phyloP scores from a whole-genome alignment of 2,888 invertebrate species.

The Trissolcus japonicus region DNA sequence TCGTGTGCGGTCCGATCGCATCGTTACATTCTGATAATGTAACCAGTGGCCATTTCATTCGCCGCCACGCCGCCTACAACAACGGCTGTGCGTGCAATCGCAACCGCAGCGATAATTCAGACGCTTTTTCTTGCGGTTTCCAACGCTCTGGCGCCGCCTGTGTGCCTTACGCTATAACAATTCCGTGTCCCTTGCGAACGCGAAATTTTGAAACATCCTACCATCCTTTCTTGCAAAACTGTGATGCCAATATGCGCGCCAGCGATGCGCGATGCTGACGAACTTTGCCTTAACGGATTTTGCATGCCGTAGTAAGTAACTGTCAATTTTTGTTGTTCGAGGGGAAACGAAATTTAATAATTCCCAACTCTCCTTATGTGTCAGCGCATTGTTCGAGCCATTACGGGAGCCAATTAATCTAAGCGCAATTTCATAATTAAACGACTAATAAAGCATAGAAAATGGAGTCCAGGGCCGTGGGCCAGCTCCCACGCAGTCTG shows the following conservation, averaged over 20 bases:
- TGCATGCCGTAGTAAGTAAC: slow-evolving; percentile 1
- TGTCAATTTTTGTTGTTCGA: slow-evolving; percentile 1
- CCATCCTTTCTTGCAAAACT: not conserved
- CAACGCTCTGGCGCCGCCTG: slow-evolving; percentile 66
- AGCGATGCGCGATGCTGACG: no score
- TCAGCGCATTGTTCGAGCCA: slow-evolving; percentile 63
- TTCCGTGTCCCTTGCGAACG: no score
- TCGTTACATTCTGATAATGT: slow-evolving; percentile 71
- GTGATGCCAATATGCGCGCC: no score
- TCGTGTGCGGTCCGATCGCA: slow-evolving; percentile 64
- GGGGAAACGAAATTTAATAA: slow-evolving; percentile 21
- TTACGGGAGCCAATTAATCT: slow-evolving; percentile 76
- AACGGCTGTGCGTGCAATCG: slow-evolving; percentile 63
- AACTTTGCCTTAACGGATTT: not conserved
- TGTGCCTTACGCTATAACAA: slow-evolving; percentile 13
- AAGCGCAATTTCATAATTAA: slow-evolving; percentile 76
- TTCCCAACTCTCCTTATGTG: slow-evolving; percentile 42
- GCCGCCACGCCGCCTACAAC: slow-evolving; percentile 53
- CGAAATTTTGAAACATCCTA: not conserved
- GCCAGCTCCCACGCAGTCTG: slow-evolving; percentile 71
- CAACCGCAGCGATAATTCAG: slow-evolving; percentile 74
- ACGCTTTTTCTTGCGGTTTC: slow-evolving; percentile 72
- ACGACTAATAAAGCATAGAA: slow-evolving; percentile 75
- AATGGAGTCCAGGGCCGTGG: slow-evolving; percentile 73
- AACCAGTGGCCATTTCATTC: slow-evolving; percentile 51